Base-by-base conservation (phyloP, 2,888 invertebrate species). In the Mylabris sibirica region DNA sequence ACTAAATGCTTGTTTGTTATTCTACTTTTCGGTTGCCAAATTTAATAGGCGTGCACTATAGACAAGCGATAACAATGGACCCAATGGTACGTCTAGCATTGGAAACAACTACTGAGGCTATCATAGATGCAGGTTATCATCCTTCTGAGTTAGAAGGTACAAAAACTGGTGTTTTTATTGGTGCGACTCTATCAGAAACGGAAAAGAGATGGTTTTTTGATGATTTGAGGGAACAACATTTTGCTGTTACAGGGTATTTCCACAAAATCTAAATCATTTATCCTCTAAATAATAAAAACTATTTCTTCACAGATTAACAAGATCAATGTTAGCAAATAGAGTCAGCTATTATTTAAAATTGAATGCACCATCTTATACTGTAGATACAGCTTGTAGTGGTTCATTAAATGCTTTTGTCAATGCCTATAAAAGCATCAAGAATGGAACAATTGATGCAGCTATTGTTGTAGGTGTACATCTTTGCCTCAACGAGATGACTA, bases 301-400 rank as follows among this genome's bases (percentile, higher is more conserved):
- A 9, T 38, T 4, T 30, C 8, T 30, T 30, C 30, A 8, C 30
- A 30, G 30, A 30, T 4, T 30, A 30, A 30, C 30, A 77, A 89
- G 94, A 69, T 93, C 95, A 14, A 96, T 97, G 95, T 89, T 96
- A 82, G 93, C 96, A 24, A 96, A 96, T 85, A 89, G 96, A 64
- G 90, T 96, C 74, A 95, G 95, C 0, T 97, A 93, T 83, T 91
- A 92, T 85, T 88, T 97, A 70, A 96, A 95, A 17, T 88, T 94
- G 17, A 92, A 91, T 75, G 95, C 97, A 0, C 96, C 96, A 0
- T 95, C 95, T 14, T 95, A 91, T 85, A 89, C 93, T 0, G 88
- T 96, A 14, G 97, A 97, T 84, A 95, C 96, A 0, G 97, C 97
- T 0, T 97, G 97, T 83, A 95, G 95, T 12, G 96, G 96, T 63